These are phyloP conservation scores for Gymnopithys bicolor DNA, from an alignment of 2,797 vertebrate genomes.

Conservation along the genomic window DNA sequence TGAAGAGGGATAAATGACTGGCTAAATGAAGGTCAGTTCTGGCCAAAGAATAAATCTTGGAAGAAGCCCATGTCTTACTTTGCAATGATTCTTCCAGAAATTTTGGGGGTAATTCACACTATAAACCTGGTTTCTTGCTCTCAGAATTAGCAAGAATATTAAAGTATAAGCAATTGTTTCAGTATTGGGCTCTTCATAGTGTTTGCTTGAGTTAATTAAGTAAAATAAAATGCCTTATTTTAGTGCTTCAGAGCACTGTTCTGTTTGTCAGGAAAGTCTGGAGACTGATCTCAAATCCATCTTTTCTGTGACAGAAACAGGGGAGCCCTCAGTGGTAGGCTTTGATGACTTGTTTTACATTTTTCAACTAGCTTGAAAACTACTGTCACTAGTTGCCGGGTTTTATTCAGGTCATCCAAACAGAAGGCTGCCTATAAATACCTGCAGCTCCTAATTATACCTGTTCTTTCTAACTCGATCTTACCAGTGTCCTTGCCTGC, in stretches of 20 bases:
- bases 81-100: background rate
- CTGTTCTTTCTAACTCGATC: background rate
- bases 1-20: background rate
- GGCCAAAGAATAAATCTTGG: background rate
- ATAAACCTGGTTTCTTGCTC: background rate
- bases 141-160: background rate
- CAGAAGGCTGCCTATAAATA: background rate
- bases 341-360: background rate
- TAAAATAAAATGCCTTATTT: background rate
- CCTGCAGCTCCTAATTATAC: background rate
- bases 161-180: background rate
- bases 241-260: background rate
- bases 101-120: background rate
- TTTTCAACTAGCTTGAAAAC: background rate
- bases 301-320: background rate
- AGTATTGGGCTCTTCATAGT: background rate
- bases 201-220: background rate
- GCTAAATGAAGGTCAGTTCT: background rate
- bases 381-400: background rate
- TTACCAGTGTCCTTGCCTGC: background rate
- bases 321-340: background rate
- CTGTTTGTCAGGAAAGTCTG: background rate
- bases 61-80: background rate
- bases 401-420: background rate
- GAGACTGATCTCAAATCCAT: background rate